Percentiles rank a stretch among this genome's conserved stretches.
phyloP scores from a whole-genome alignment of 23 tunicate genomes.

The Aplidium turbinatum region DNA sequence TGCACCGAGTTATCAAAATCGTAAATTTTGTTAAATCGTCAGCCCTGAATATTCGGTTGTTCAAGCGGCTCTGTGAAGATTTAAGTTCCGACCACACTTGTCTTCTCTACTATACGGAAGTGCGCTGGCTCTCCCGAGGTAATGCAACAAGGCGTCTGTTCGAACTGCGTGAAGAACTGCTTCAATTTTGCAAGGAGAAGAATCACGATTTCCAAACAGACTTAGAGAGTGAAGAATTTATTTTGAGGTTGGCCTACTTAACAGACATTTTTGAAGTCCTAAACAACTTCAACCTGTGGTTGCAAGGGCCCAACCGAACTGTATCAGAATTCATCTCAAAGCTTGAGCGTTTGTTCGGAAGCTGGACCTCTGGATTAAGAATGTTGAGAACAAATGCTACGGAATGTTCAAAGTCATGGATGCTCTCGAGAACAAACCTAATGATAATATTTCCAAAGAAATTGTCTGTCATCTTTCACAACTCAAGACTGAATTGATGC shows the following conservation, averaged over 20 bases:
- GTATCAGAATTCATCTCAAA: slow-evolving; percentile 39
- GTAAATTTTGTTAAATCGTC: slow-evolving; percentile 56
- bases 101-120: slow-evolving; percentile 40
- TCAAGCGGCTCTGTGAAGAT: slow-evolving; percentile 29
- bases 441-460: slow-evolving; percentile 53
- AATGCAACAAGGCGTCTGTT: slow-evolving; percentile 70
- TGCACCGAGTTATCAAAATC: slow-evolving; percentile 51
- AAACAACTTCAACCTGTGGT: slow-evolving; percentile 57
- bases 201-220: slow-evolving; percentile 52
- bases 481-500: slow-evolving; percentile 56
- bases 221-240: slow-evolving; percentile 49
- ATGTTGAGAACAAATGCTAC: slow-evolving; percentile 46
- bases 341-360: slow-evolving; percentile 46
- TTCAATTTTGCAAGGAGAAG: slow-evolving; percentile 46
- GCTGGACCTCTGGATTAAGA: slow-evolving; percentile 68
- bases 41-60: slow-evolving; percentile 34
- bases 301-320: slow-evolving; percentile 67
- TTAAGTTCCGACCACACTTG: slow-evolving; percentile 36
- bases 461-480: slow-evolving; percentile 41
- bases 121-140: slow-evolving; percentile 67
- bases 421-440: slow-evolving; percentile 37
- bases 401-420: slow-evolving; percentile 65
- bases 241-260: slow-evolving; percentile 54
- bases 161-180: slow-evolving; percentile 69
- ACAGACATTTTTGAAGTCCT: slow-evolving; percentile 66